Evolutionary conservation across 2,113 vertebrate species (phyloP).

Genomic region (Colius striatus): DNA sequence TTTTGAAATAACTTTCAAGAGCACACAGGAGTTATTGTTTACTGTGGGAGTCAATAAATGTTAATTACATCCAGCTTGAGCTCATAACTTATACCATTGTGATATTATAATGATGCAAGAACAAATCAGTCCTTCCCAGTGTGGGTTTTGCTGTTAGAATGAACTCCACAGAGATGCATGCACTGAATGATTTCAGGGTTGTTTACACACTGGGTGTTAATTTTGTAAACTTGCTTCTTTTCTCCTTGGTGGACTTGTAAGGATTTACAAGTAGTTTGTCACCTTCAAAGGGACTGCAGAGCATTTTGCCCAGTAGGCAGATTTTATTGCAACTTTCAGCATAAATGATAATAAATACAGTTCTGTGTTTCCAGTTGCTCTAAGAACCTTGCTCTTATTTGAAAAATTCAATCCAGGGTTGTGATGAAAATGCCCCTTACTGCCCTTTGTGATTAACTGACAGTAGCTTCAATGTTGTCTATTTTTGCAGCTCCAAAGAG

Average conservation of each 20-base stretch:
- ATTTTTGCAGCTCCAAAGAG: neutral
- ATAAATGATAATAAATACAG: slow-evolving; percentile 21
- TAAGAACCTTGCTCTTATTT: neutral
- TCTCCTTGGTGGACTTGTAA: neutral
- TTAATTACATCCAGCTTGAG: slow-evolving; percentile 46
- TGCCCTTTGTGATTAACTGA: slow-evolving; percentile 3
- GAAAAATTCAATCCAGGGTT: slow-evolving; percentile 2
- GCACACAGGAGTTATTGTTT: neutral
- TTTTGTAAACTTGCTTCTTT: neutral
- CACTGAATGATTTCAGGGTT: neutral
- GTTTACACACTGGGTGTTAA: neutral
- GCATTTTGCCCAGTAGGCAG: slow-evolving; percentile 27
- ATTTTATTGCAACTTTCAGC: slow-evolving; percentile 49
- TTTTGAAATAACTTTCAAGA: slow-evolving; percentile 42
- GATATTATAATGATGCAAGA: neutral
- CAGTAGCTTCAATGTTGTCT: neutral
- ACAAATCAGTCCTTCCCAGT: neutral
- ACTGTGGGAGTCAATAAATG: slow-evolving; percentile 32
- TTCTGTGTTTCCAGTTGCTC: neutral
- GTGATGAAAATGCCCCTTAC: neutral
- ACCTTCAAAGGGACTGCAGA: neutral
- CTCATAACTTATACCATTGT: slow-evolving; percentile 24
- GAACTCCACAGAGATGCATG: neutral
- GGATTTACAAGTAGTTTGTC: slow-evolving; percentile 8
- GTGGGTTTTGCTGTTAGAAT: neutral